Evolutionary conservation across 2,113 vertebrate species (phyloP), one percentile per base, ranked within the genome.

Genomic region (Pongo abelii): DNA sequence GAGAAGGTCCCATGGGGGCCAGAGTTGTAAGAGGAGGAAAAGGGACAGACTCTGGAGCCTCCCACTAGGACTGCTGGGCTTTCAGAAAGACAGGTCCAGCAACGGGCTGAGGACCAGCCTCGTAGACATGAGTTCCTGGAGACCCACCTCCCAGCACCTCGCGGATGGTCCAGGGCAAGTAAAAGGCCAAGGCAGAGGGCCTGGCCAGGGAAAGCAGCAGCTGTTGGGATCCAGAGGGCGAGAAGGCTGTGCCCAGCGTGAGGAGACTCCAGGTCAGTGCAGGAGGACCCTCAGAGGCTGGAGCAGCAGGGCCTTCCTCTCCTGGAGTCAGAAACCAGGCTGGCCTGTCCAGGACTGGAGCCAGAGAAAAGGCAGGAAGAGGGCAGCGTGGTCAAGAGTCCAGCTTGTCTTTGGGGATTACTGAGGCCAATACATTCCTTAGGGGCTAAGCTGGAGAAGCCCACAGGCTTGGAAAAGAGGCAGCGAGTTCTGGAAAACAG

Each of bases 161-260:
- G 0, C 2, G 8, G 17, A 35, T 35, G 90, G 46, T 17, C 32
- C 0, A 1, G n/a, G 0, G 3, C 2, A 46, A 69, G 61, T 55
- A 32, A 55, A 59, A 16, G n/a, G 18, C 16, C n/a, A 14, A 35
- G 17, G 78, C 67, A 55, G 74, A 30, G 3, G 64, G 79, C 8
- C 11, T 2, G 12, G 86, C 14, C 17, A 10, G 22, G 72, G 17
- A 61, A 0, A 11, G 46, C 38, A 32, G 74, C 22, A 46, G 30
- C 38, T 27, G 43, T 77, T 2, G 18, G 38, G 72, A n/a, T 7
- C 74, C 40, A 10, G 86, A 77, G 72, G 59, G 27, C 35, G 18
- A 95, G 92, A 59, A 40, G 13, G 32, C 64, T 27, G 25, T 16
- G 52, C 22, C 40, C 20, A 38, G 48, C 2, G 16, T 61, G 40